A percentile compares a stretch with the other conserved stretches of the same genome.
phyloP scores from a whole-genome alignment of 2,797 vertebrate species.

The Sebastes ruberrimus region DNA sequence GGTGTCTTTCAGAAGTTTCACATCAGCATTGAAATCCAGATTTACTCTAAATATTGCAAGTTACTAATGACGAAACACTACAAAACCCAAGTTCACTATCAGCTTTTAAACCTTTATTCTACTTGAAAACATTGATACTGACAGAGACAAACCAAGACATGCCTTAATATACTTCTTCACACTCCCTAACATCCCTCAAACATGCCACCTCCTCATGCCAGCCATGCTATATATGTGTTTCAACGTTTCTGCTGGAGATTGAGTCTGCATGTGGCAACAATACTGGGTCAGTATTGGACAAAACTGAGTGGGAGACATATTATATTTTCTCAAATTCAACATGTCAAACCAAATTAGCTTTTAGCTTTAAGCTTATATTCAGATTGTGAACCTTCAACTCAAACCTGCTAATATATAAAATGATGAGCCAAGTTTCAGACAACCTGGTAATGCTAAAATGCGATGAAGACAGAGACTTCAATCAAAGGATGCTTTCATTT shows the following conservation, averaged over 20 bases:
- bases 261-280: neutral
- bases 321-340: neutral
- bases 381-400: neutral
- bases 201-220: neutral
- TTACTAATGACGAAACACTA: neutral
- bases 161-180: neutral
- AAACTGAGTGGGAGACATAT: neutral
- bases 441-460: neutral
- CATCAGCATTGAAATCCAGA: neutral
- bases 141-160: neutral
- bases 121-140: neutral
- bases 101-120: neutral
- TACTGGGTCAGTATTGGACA: neutral
- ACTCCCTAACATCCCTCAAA: neutral
- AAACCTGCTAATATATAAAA: neutral
- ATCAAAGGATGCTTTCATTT: neutral
- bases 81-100: neutral
- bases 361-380: neutral
- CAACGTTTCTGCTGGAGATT: neutral
- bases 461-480: neutral
- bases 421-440: neutral
- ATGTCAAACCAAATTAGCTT: neutral
- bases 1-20: constrained; percentile 22
- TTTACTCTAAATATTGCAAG: neutral
- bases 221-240: neutral